A percentile compares a stretch with the other conserved stretches of the same genome.
Conservation (phyloP, 2,888 invertebrate species). For the Flexamia atlantica region DNA sequence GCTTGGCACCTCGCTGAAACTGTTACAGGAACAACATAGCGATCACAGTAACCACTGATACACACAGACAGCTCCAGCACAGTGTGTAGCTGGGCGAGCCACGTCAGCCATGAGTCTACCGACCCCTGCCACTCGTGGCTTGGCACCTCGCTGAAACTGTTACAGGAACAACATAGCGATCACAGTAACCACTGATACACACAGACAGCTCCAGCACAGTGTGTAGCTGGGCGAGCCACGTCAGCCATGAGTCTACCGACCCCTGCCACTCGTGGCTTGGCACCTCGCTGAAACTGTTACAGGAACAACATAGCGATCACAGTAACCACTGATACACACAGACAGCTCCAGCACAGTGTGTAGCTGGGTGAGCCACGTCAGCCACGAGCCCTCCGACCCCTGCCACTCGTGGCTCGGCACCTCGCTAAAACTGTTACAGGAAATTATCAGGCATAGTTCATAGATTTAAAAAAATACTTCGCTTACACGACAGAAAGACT, state of each 20-base stretch:
- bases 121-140: constrained; percentile 18
- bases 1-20: constrained; percentile 33
- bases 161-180: too few relatives aligned
- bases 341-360: constrained; percentile 41
- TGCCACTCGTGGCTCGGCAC: constrained; percentile 14
- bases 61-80: constrained; percentile 39
- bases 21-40: too few relatives aligned
- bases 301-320: too few relatives aligned
- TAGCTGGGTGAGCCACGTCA: constrained; percentile 23
- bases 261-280: constrained; percentile 11
- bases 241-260: constrained; percentile 10
- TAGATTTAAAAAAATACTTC: too few relatives aligned
- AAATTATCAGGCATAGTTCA: too few relatives aligned
- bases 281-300: constrained; percentile 43
- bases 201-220: constrained; percentile 44
- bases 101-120: constrained; percentile 19
- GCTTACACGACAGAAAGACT: too few relatives aligned
- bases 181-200: constrained; percentile 11
- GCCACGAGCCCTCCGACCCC: background rate
- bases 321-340: constrained; percentile 11
- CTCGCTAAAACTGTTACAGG: constrained; percentile 42
- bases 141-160: constrained; percentile 38
- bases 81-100: constrained; percentile 45
- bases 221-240: constrained; percentile 45
- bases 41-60: too few relatives aligned